Evolutionary conservation across 2,797 vertebrate genomes (phyloP), one percentile per base, ranked within the genome.

Genomic region (Sebastes minor): DNA sequence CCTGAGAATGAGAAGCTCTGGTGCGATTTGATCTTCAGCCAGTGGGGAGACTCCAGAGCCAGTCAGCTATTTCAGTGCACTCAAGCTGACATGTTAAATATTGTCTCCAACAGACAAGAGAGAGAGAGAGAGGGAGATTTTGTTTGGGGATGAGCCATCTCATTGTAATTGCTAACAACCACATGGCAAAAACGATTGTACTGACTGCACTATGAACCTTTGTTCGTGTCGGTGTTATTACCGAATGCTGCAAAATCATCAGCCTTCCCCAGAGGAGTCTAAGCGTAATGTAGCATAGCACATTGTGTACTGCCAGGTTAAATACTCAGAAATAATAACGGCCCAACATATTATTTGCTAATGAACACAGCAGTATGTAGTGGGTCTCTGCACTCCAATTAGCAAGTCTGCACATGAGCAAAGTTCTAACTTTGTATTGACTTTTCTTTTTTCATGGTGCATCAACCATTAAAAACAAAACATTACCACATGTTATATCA

Each of bases 21-120:
- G 56, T 59, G 67, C 0, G 7, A 87, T 84, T 86, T 92, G 78
- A 83, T 86, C 53, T 87, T n/a, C 30, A 78, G 85, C 85, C 86
- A 81, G 76, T 61, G 52, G 82, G 71, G 62, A 75, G 18, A 77
- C 63, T 49, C 69, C 46, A 57, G 64, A 88, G 72, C 63, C 76
- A 84, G 28, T 67, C 76, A 80, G 49, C 65, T 71, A 61, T 80
- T 84, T 90, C 81, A 27, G 52, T 60, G 61, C 65, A 60, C 78
- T 83, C 75, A 76, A 80, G 76, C 79, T 82, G 84, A 88, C 73
- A 73, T 72, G 66, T 85, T 87, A 82, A 85, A 90, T 81, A 84
- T 22, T 23, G 35, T 73, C 69, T 88, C 78, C 83, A 85, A 63
- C 76, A 56, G 68, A 35, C 71, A 74, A 42, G 35, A 38, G 35